Evolutionary conservation across 2,113 vertebrate species (phyloP).

Genomic region (Egretta garzetta): DNA sequence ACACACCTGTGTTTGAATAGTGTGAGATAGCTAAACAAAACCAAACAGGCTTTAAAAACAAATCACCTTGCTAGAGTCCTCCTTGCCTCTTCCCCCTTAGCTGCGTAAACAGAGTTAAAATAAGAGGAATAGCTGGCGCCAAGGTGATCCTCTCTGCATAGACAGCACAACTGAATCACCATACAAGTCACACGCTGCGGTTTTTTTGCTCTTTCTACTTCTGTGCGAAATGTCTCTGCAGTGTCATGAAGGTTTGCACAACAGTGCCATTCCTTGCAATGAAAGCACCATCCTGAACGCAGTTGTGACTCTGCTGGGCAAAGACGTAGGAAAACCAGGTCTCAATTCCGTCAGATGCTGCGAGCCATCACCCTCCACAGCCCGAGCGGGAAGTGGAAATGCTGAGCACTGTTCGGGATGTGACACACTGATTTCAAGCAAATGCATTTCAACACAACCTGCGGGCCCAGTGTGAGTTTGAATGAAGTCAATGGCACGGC

Average conservation of each 20-base stretch:
- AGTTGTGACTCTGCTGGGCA: not conserved
- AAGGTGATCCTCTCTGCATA: not conserved
- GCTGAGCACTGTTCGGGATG: not conserved
- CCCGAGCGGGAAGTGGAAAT: not conserved
- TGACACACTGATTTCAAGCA: not conserved
- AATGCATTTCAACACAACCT: not conserved
- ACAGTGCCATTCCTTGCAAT: not conserved
- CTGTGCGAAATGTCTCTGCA: not conserved
- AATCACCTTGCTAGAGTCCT: not conserved
- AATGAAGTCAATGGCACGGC: not conserved
- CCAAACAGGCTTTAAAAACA: not conserved
- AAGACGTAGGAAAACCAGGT: not conserved
- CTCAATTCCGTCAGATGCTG: not conserved
- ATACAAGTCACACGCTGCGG: not conserved
- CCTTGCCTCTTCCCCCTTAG: not conserved
- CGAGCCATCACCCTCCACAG: not conserved
- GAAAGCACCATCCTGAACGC: not conserved
- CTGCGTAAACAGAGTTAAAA: not conserved
- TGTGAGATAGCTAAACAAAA: conserved; percentile 2
- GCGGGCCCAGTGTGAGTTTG: not conserved
- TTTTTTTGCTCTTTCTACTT: not conserved
- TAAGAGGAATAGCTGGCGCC: not conserved
- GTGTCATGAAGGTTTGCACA: not conserved
- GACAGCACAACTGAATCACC: not conserved
- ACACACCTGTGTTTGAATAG: conserved; percentile 41